phyloP scores from a whole-genome alignment of 1,140 invertebrate species.

The Drosophila lini region DNA sequence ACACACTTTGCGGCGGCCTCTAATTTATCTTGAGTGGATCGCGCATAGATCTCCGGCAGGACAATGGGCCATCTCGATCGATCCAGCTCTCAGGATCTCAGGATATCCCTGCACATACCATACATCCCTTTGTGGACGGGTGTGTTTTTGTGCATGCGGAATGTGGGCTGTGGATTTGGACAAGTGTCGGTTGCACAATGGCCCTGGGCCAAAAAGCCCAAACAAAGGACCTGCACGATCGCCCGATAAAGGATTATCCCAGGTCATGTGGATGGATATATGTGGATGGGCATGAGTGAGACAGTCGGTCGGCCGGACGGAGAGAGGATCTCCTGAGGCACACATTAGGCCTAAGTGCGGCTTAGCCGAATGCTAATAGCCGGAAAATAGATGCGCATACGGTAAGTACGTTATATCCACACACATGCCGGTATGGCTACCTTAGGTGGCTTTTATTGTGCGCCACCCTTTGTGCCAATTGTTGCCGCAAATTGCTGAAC shows the following conservation, averaged over 20 bases:
- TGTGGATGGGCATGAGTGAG: conserved; percentile 2
- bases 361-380: conserved; percentile 76
- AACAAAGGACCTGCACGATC: conserved; percentile 74
- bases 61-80: conserved; percentile 47
- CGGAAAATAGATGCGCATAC: conserved; percentile 27
- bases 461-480: conserved; percentile 55
- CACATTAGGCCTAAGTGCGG: conserved; percentile 66
- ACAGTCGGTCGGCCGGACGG: conserved; percentile 53
- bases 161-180: conserved; percentile 30
- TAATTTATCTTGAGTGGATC: conserved; percentile 82
- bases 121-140: conserved; percentile 56
- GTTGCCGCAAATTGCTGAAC: conserved; percentile 67
- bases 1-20: conserved; percentile 73
- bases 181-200: conserved; percentile 73
- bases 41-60: conserved; percentile 25
- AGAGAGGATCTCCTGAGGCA: conserved; percentile 7
- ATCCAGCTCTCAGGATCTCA: conserved; percentile 24
- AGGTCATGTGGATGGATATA: background rate
- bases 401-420: conserved; percentile 9
- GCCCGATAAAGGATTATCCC: conserved; percentile 68
- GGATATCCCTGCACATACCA: conserved; percentile 18
- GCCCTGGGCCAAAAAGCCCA: conserved; percentile 14
- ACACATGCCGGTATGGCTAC: conserved; percentile 32
- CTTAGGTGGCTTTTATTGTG: conserved; percentile 72
- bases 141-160: conserved; percentile 62